Percentiles rank a stretch among this genome's conserved stretches.
These are phyloP conservation scores for Phania funesta DNA, from an alignment of 2,888 invertebrate genomes.

Conservation along the genomic window DNA sequence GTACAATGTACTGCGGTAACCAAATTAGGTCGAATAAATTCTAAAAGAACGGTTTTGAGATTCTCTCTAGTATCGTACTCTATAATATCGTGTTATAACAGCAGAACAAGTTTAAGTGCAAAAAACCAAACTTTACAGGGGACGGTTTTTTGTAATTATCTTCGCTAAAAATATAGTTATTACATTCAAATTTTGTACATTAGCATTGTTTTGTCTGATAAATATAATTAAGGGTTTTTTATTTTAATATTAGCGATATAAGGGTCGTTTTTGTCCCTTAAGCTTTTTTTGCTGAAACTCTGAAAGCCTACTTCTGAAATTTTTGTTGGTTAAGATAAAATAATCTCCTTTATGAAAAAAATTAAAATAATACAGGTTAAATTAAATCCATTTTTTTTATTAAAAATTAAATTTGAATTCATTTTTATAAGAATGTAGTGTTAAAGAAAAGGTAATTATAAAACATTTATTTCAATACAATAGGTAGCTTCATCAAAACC, in stretches of 20 bases:
- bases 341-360: background rate
- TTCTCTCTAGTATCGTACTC: constrained; percentile 37
- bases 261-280: no score
- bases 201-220: no score
- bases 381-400: background rate
- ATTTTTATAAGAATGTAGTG: background rate
- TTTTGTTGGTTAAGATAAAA: background rate
- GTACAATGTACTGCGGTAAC: constrained; percentile 51
- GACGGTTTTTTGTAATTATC: background rate
- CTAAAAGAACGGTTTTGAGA: constrained; percentile 47
- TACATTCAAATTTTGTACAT: background rate
- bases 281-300: no score
- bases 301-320: background rate
- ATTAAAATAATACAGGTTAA: background rate
- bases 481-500: constrained; percentile 2
- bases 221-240: no score
- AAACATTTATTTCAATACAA: constrained; percentile 7
- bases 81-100: background rate
- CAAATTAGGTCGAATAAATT: constrained; percentile 43
- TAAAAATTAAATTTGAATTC: background rate
- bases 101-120: background rate
- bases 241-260: no score
- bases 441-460: constrained; percentile 1
- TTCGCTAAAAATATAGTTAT: background rate
- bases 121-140: background rate